These are phyloP conservation scores for Condylura cristata DNA, from an alignment of 2,113 vertebrate genomes.

Conservation along the genomic window DNA sequence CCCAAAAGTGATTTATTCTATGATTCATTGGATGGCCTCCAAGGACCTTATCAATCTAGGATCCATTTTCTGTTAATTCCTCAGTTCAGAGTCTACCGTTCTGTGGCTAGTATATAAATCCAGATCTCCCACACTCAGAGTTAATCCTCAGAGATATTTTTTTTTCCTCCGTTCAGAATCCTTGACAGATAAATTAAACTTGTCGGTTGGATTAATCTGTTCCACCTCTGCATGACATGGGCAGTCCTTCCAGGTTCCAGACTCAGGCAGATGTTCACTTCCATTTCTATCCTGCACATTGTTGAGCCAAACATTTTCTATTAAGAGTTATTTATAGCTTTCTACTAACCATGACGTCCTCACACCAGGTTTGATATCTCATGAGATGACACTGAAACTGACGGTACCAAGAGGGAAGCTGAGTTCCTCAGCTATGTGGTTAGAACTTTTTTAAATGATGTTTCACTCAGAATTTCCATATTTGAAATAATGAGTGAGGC, in stretches of 20 bases:
- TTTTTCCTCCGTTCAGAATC: neutral
- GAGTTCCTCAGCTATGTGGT: neutral
- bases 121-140: neutral
- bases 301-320: neutral
- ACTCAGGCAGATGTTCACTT: neutral
- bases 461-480: conserved; percentile 16
- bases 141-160: neutral
- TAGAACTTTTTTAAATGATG: neutral
- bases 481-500: neutral
- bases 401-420: neutral
- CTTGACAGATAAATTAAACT: neutral
- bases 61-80: neutral
- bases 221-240: neutral
- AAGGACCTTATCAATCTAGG: neutral
- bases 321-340: neutral
- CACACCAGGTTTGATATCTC: neutral
- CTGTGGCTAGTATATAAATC: neutral
- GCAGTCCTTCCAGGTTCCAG: neutral
- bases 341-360: neutral
- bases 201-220: neutral
- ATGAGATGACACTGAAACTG: neutral
- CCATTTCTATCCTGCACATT: neutral
- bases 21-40: neutral
- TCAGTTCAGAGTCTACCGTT: neutral
- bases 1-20: neutral